Conservation (phyloP, 2,113 vertebrate species). For the Polyodon spathula region DNA sequence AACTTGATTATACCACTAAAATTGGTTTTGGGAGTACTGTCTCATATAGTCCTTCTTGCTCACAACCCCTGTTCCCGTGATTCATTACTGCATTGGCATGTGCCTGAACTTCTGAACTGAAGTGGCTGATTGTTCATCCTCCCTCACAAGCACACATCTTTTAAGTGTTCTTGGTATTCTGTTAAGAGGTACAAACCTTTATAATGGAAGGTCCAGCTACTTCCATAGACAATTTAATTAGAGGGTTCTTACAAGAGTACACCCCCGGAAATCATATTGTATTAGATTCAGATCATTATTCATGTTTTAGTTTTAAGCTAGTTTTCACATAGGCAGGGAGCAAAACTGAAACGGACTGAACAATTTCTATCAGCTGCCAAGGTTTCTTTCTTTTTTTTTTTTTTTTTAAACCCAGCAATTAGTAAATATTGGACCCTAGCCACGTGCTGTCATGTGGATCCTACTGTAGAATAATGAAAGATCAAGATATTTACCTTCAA, state of each 20-base stretch:
- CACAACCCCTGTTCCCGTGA: background rate
- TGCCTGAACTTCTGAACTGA: slow-evolving; percentile 15
- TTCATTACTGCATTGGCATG: slow-evolving; percentile 23
- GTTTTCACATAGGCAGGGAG: slow-evolving; percentile 13
- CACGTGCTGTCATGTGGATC: too few relatives aligned
- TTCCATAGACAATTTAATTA: slow-evolving; percentile 32
- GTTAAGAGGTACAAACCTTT: slow-evolving; percentile 13
- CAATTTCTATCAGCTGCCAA: background rate
- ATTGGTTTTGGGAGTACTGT: slow-evolving; percentile 27
- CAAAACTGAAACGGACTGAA: slow-evolving; percentile 3
- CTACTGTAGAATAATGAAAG: too few relatives aligned
- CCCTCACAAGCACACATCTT: slow-evolving; percentile 12
- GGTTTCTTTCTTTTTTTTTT: too few relatives aligned
- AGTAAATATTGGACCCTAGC: too few relatives aligned
- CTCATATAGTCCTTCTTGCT: slow-evolving; percentile 20
- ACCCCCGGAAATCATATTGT: too few relatives aligned
- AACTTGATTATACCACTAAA: slow-evolving; percentile 12
- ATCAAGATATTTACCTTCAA: too few relatives aligned
- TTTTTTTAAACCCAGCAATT: too few relatives aligned
- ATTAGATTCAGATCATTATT: too few relatives aligned
- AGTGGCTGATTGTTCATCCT: slow-evolving; percentile 17
- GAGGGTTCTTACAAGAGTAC: background rate
- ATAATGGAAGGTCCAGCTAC: slow-evolving; percentile 23
- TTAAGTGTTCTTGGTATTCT: slow-evolving; percentile 3
- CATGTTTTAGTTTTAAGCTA: slow-evolving; percentile 32